Evolutionary conservation across 2,888 invertebrate species (phyloP), one percentile per base, ranked within the genome.

Genomic region (Tenthredo livida): DNA sequence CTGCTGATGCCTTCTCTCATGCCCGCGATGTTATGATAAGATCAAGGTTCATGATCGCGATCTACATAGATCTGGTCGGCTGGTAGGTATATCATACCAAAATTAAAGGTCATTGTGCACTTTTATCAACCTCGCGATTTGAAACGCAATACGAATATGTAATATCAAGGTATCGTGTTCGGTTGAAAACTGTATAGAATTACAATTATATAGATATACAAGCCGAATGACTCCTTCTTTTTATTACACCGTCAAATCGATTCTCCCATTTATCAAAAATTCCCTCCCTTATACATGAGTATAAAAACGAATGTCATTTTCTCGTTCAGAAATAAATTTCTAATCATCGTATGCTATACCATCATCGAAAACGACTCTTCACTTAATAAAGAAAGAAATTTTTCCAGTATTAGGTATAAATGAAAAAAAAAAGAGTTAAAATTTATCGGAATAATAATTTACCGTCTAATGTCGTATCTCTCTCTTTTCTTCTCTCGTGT

Each of bases 151-250:
- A 10, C 12, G 43, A 47, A 47, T 25, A 29, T 43, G 9, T 25
- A 21, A 4, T 43, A 73, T 75, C 75, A 15, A 47, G 47, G 47
- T 61, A 61, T 61, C 61, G 61, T 25, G 25, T 61, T 61, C 61
- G 10, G 61, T 61, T n/a, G 37, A 40, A 70, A 70, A 70, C 37
- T 37, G 70, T 70, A 70, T 70, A 70, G 70, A 70, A 70, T 70
- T 70, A 70, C 70, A n/a, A 61, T 25, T 29, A 33, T 15, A 29
- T 29, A 37, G 15, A 33, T 15, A 29, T 29, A 37, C 70, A 40
- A 70, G 40, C 40, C 33, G 12, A 70, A 70, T 70, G 33, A 67
- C 70, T 61, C 1, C 25, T 21, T 25, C 9, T 61, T 2, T 10
- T 33, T 37, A 33, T 70, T 70, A 70, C 5, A 21, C 15, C 33